Evolutionary conservation across 30 jellyfish, hydroid and myxozoan genomes (phyloP).

Genomic region (Haliclystus octoradiatus): DNA sequence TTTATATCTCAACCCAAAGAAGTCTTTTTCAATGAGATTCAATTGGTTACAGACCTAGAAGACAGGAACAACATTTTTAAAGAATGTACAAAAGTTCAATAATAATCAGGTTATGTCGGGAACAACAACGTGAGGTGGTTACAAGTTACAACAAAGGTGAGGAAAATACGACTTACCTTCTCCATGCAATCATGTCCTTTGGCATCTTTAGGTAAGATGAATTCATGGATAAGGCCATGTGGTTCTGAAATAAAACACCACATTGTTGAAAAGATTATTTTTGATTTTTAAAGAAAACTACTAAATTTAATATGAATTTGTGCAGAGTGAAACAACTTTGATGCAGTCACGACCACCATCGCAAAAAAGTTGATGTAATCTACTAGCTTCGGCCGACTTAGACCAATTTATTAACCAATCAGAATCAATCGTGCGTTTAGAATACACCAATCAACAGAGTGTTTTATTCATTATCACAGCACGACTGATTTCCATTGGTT

Average conservation of each 20-base stretch:
- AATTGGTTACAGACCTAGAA: conserved; percentile 53
- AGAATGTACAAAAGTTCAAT: neutral
- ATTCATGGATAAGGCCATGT: conserved; percentile 88
- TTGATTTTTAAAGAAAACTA: too few species aligned
- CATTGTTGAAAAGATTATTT: conserved; percentile 33
- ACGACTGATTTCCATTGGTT: too few species aligned
- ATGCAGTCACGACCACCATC: too few species aligned
- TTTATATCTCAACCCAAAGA: conserved; percentile 84
- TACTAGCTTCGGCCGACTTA: neutral
- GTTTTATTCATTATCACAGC: too few species aligned
- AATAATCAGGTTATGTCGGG: neutral
- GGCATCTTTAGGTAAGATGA: conserved; percentile 63
- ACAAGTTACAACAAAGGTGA: neutral
- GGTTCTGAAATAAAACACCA: conserved; percentile 98
- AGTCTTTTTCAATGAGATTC: conserved; percentile 69
- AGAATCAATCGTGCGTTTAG: too few species aligned
- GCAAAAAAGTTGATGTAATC: neutral
- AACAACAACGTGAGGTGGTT: neutral
- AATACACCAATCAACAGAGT: too few species aligned
- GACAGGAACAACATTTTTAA: neutral
- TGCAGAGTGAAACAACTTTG: too few species aligned
- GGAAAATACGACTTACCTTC: conserved; percentile 47
- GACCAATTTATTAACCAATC: neutral
- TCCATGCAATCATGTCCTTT: conserved; percentile 78
- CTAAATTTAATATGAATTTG: too few species aligned